phyloP scores from a whole-genome alignment of 2,888 invertebrate species.

The Lutraria lutraria region DNA sequence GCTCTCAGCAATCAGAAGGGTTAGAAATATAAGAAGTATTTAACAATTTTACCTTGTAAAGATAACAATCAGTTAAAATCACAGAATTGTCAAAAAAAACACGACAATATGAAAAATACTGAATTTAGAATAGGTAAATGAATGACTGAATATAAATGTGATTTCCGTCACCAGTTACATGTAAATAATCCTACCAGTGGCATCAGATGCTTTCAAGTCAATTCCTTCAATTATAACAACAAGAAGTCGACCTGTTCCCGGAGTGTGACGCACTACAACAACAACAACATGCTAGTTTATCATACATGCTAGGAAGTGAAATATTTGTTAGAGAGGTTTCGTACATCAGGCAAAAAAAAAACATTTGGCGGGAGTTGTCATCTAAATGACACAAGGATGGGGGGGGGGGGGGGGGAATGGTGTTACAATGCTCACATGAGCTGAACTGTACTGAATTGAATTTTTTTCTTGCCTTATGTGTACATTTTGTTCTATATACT shows the following conservation, averaged over 20 bases:
- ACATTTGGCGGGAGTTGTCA: neutral
- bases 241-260: constrained; percentile 89
- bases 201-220: constrained; percentile 84
- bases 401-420: neutral
- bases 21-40: too few species aligned
- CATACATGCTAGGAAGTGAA: constrained; percentile 4
- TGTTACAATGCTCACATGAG: too few species aligned
- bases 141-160: neutral
- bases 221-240: constrained; percentile 88
- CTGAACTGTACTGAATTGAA: neutral
- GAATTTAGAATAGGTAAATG: neutral
- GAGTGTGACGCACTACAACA: constrained; percentile 84
- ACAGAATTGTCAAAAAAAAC: too few species aligned
- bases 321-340: neutral
- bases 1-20: too few species aligned
- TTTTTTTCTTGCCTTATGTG: neutral
- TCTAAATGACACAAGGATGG: neutral
- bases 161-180: constrained; percentile 19
- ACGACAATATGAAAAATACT: too few species aligned
- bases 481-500: neutral
- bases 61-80: too few species aligned
- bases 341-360: constrained; percentile 5
- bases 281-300: constrained; percentile 42
- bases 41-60: too few species aligned
- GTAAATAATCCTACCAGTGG: constrained; percentile 83